Base-by-base conservation (phyloP, 2,113 vertebrate species). In the Electrona antarctica region DNA sequence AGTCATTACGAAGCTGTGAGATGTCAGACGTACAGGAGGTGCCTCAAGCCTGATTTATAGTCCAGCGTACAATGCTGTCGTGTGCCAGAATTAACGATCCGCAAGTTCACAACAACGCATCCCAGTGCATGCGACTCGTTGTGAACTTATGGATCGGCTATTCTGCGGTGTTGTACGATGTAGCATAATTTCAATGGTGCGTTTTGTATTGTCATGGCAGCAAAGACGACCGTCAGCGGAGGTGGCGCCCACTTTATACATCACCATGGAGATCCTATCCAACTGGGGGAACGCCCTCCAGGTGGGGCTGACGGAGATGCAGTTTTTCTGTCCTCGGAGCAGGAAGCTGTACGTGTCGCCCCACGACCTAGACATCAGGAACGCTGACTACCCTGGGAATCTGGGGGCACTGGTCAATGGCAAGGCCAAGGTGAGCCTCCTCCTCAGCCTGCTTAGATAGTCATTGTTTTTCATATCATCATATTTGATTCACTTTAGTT, bases 191-290 rank as follows among this genome's bases (percentile, higher is more conserved):
- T 41, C 33, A 4, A 41, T 4, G 0, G 33, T 41, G 33, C 33
- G 33, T 7, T 45, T 67, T 66, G 50, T 83, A 52, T 71, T 76
- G 46, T 49, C 54, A n/a, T 76, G 64, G 57, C 88, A 92, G 92
- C 82, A 59, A 73, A 76, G 66, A 46, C 81, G 66, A 33, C 64
- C 79, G 5, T 82, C 79, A 6, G 80, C 90, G 0, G 92, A 94
- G 41, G 76, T 93, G 56, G 85, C 72, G 6, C 93, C 96, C 13
- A 90, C 94, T 3, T 52, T 96, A 66, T 96, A 95, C 7, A 93
- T 99, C 60, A 97, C 96, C 12, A 93, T 99, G 94, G 96, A 99
- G 79, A 95, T 99, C 83, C 87, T 97, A 79, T 98, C 97, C 29
- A 99, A 96, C 92, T 99, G 98, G 98, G 98, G 98, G 49, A 87